These are phyloP conservation scores for Heliconius charithonia DNA, from an alignment of 2,888 invertebrate species.

Conservation along the genomic window DNA sequence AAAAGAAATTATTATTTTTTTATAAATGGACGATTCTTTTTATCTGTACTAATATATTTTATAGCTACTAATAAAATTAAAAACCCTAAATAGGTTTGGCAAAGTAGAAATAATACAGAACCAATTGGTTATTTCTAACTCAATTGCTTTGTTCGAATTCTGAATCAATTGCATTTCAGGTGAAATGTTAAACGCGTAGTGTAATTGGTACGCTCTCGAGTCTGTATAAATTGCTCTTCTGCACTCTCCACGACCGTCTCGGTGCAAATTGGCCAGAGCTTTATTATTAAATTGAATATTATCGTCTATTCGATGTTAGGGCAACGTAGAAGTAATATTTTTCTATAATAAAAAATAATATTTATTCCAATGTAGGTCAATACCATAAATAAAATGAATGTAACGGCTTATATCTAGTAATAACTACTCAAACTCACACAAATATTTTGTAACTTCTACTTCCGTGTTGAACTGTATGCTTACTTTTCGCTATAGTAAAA, in stretches of 20 bases:
- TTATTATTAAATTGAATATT: conserved; percentile 71
- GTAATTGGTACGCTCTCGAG: conserved; percentile 74
- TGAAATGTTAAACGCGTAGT: conserved; percentile 72
- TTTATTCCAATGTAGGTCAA: background rate
- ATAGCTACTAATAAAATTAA: background rate
- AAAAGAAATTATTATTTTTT: too few species aligned
- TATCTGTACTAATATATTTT: background rate
- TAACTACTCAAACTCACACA: background rate
- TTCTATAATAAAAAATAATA: background rate
- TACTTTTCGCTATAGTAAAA: too few species aligned
- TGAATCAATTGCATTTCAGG: conserved; percentile 36
- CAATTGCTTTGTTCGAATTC: conserved; percentile 15
- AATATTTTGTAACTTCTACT: too few species aligned
- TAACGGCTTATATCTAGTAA: background rate
- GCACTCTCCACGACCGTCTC: conserved; percentile 56
- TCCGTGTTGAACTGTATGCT: too few species aligned
- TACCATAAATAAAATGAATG: background rate
- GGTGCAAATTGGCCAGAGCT: conserved; percentile 70
- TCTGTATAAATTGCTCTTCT: conserved; percentile 72
- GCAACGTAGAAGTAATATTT: background rate
- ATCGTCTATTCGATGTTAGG: conserved; percentile 57
- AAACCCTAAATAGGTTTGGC: conserved; percentile 11
- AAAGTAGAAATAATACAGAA: conserved; percentile 25
- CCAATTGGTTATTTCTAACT: conserved; percentile 29
- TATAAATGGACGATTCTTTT: too few species aligned